Evolutionary conservation across 2,888 invertebrate species (phyloP).

Genomic region (Xylota sylvarum): DNA sequence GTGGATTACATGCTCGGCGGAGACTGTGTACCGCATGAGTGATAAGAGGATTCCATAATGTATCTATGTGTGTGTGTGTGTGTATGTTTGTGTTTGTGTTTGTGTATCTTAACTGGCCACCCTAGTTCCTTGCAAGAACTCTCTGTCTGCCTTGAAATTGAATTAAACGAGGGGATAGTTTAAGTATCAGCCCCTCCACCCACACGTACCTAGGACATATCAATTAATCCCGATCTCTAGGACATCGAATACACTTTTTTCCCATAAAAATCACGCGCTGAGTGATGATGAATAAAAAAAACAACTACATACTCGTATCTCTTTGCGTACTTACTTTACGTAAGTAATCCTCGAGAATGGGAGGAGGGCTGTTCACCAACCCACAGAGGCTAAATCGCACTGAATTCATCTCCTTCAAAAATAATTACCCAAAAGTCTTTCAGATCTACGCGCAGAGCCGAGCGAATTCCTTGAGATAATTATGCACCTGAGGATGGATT

Average conservation of each 20-base stretch:
- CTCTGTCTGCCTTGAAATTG: constrained; percentile 24
- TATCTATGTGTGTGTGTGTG: background rate
- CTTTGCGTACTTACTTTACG: too few relatives aligned
- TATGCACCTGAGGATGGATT: constrained; percentile 74
- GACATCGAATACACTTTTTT: constrained; percentile 2
- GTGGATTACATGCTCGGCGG: constrained; percentile 69
- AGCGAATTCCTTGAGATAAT: constrained; percentile 66
- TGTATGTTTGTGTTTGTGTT: background rate
- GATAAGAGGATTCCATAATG: constrained; percentile 58
- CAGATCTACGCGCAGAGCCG: background rate
- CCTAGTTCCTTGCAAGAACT: background rate
- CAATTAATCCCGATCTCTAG: constrained; percentile 48
- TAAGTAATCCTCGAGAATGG: too few relatives aligned
- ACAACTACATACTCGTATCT: too few relatives aligned
- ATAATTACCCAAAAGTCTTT: constrained; percentile 64
- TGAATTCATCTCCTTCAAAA: constrained; percentile 65
- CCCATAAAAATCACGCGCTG: constrained; percentile 11
- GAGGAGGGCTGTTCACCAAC: too few relatives aligned
- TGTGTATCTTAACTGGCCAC: background rate
- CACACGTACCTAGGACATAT: constrained; percentile 4
- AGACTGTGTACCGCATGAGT: constrained; percentile 66
- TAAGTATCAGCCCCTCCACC: background rate
- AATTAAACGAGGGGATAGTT: constrained; percentile 50
- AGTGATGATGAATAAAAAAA: background rate
- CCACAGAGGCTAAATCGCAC: constrained; percentile 49